Evolutionary conservation across 2,797 vertebrate species (phyloP).

Genomic region (Gobio occitaniae): DNA sequence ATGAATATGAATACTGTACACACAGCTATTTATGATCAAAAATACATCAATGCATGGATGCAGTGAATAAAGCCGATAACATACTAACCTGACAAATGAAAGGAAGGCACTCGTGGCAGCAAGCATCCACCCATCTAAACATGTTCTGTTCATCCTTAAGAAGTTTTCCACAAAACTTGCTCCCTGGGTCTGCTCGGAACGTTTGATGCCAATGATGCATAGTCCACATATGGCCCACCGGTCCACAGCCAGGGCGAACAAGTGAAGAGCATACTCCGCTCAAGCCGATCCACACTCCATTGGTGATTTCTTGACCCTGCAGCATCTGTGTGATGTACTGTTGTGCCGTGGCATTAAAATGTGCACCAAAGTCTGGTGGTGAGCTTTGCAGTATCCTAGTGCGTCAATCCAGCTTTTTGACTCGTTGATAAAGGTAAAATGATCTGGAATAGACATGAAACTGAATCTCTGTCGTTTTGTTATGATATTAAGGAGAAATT

Average conservation of each 20-base stretch:
- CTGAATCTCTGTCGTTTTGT: neutral
- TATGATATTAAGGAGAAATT: neutral
- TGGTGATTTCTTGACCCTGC: neutral
- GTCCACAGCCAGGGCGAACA: constrained; percentile 44
- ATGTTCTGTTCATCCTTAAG: neutral
- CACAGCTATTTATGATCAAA: neutral
- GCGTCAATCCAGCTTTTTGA: constrained; percentile 35
- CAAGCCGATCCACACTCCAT: constrained; percentile 42
- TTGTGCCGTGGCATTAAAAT: constrained; percentile 13
- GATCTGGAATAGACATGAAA: constrained; percentile 10
- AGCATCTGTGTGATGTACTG: constrained; percentile 19
- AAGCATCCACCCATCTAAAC: constrained; percentile 34
- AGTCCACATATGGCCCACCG: constrained; percentile 2
- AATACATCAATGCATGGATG: neutral
- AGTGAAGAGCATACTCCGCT: constrained; percentile 17
- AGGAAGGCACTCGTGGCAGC: constrained; percentile 6
- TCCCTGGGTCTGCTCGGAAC: neutral
- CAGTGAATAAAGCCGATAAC: too few species aligned
- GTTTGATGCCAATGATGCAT: neutral
- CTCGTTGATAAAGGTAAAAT: neutral
- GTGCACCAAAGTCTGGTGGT: constrained; percentile 25
- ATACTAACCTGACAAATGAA: constrained; percentile 39
- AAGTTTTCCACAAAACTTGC: constrained; percentile 42
- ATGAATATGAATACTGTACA: neutral
- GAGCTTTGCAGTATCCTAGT: neutral